Evolutionary conservation across 1,140 invertebrate genomes (phyloP), one percentile per base, ranked within the genome.

Genomic region (Bombus pascuorum): DNA sequence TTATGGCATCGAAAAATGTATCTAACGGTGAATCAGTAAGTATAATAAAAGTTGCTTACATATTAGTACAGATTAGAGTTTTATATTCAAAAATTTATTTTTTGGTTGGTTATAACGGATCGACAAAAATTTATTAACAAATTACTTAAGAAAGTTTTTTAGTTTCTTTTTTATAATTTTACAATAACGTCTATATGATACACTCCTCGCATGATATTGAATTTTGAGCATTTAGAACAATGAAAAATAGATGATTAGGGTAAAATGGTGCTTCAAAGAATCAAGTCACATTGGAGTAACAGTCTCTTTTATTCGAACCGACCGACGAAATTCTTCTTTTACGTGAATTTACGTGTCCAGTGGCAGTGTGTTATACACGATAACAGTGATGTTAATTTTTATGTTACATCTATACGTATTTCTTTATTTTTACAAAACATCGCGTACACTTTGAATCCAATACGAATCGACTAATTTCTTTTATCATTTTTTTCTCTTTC

Each of bases 351-450:
- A 59, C 82, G 68, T 86, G 39, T 89, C 32, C 65, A 80, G 72
- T 91, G 90, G 90, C 90, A 91, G 90, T 91, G 89, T 86, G 65
- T 87, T 91, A 91, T 68, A 80, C 68, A 87, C 89, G 86, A 81
- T 91, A 89, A 83, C 83, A 83, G 83, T 89, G 84, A 85, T 37
- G 68, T 85, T 88, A 87, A 68, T 86, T 59, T 88, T 89, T 90
- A 91, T 89, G 57, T 91, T 91, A 91, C 83, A 89, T 59, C 66
- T 89, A 90, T 91, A 91, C 72, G 86, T 89, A 87, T 90, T 89
- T 53, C 42, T 73, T 75, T 88, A 86, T 83, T n/a, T 78, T 88
- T 88, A 89, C 81, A 90, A 78, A 91, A 91, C 65, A 72, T 75
- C 76, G 75, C 65, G 74, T 72, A 79, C 81, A 53, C 74, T 34